Conservation (phyloP, 2,888 invertebrate genomes). For the Lottia gigantea region DNA sequence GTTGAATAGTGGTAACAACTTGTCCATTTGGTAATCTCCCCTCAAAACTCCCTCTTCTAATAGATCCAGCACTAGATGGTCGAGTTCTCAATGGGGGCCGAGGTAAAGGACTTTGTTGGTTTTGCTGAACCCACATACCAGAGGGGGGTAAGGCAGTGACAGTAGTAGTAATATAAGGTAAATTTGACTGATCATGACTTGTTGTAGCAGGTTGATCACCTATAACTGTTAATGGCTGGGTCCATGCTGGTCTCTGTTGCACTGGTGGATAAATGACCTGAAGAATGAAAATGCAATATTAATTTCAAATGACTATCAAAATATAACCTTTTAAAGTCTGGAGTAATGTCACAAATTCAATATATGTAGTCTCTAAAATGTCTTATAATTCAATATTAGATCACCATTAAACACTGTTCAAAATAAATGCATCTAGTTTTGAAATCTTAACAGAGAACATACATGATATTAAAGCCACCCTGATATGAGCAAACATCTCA, state of each 20-base stretch:
- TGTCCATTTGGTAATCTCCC: neutral
- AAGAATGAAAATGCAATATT: slow-evolving; percentile 10
- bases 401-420: too few species aligned
- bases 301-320: neutral
- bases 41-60: slow-evolving; percentile 22
- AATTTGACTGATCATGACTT: slow-evolving; percentile 18
- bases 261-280: slow-evolving; percentile 56
- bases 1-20: neutral
- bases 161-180: slow-evolving; percentile 41
- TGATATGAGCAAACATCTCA: too few species aligned
- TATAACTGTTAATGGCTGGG: slow-evolving; percentile 45
- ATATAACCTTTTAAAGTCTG: neutral
- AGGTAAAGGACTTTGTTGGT: slow-evolving; percentile 45
- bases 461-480: too few species aligned
- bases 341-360: too few species aligned
- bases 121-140: slow-evolving; percentile 37
- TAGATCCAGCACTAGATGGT: slow-evolving; percentile 63
- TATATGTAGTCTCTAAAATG: too few species aligned
- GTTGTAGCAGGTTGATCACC: slow-evolving; percentile 19
- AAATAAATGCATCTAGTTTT: too few species aligned
- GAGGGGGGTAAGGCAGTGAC: slow-evolving; percentile 25
- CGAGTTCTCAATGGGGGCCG: slow-evolving; percentile 58
- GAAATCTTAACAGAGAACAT: too few species aligned
- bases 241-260: slow-evolving; percentile 59
- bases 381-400: too few species aligned